These are phyloP conservation scores for Chaetoderma sp. DNA, from an alignment of 2,888 invertebrate genomes.

Conservation along the genomic window DNA sequence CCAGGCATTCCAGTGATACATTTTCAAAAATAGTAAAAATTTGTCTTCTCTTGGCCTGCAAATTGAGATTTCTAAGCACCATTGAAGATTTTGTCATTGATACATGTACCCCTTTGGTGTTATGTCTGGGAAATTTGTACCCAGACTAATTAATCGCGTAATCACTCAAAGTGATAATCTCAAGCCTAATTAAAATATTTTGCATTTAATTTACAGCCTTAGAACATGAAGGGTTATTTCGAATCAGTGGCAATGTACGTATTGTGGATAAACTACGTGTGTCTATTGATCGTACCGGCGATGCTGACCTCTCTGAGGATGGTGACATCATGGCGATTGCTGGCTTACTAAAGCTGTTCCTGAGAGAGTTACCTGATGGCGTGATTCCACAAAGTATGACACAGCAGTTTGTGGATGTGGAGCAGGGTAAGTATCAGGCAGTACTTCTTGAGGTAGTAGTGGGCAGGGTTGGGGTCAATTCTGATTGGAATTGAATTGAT, in stretches of 20 bases:
- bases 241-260: constrained; percentile 73
- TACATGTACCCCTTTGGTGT: too few relatives aligned
- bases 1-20: too few relatives aligned
- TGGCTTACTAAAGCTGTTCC: constrained; percentile 73
- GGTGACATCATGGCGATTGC: constrained; percentile 74
- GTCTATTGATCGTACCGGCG: constrained; percentile 73
- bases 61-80: too few relatives aligned
- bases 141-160: too few relatives aligned
- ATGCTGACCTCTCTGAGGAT: constrained; percentile 72
- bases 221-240: constrained; percentile 72
- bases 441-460: neutral
- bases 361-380: constrained; percentile 72
- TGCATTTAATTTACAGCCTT: constrained; percentile 61
- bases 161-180: too few relatives aligned
- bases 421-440: constrained; percentile 52
- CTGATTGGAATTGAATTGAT: neutral
- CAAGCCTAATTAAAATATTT: too few relatives aligned
- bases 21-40: too few relatives aligned
- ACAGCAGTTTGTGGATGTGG: constrained; percentile 62
- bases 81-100: too few relatives aligned
- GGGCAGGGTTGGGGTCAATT: too few relatives aligned
- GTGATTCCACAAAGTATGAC: constrained; percentile 71
- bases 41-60: too few relatives aligned
- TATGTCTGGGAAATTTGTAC: too few relatives aligned
- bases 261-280: constrained; percentile 72